Evolutionary conservation across 2,113 vertebrate genomes (phyloP).

Genomic region (Melanerpes formicivorus): DNA sequence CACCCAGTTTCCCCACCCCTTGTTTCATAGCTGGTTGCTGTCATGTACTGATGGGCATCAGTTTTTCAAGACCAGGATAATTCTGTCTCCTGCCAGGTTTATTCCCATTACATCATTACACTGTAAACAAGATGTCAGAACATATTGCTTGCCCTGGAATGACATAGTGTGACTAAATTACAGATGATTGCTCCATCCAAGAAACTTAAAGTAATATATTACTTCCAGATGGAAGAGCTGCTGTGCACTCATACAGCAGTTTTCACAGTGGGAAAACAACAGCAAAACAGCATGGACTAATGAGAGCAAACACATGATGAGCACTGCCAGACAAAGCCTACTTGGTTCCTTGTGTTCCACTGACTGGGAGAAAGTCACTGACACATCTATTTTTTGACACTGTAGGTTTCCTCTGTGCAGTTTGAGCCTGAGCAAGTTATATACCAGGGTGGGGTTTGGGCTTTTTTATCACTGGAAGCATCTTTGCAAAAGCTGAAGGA

Average conservation of each 20-base stretch:
- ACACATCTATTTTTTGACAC: background rate
- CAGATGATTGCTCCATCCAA: background rate
- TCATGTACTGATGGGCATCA: background rate
- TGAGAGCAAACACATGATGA: background rate
- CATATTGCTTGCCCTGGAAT: background rate
- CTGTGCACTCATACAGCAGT: background rate
- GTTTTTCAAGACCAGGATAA: background rate
- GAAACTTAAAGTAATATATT: background rate
- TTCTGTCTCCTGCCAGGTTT: background rate
- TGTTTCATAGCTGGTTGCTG: background rate
- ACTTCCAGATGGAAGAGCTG: conserved; percentile 6
- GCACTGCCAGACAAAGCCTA: background rate
- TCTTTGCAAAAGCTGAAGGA: background rate
- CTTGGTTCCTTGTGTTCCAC: background rate
- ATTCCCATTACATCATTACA: background rate
- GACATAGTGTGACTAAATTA: background rate
- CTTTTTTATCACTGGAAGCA: background rate
- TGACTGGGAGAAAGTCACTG: background rate
- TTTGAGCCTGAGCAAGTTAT: background rate
- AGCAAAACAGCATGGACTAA: background rate
- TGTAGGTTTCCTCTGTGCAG: background rate
- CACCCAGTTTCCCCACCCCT: background rate
- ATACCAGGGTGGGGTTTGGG: rapidly evolving
- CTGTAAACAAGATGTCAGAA: background rate
- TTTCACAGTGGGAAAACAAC: conserved; percentile 2